Evolutionary conservation across 2,888 invertebrate genomes (phyloP).

Genomic region (Mythimna loreyi): DNA sequence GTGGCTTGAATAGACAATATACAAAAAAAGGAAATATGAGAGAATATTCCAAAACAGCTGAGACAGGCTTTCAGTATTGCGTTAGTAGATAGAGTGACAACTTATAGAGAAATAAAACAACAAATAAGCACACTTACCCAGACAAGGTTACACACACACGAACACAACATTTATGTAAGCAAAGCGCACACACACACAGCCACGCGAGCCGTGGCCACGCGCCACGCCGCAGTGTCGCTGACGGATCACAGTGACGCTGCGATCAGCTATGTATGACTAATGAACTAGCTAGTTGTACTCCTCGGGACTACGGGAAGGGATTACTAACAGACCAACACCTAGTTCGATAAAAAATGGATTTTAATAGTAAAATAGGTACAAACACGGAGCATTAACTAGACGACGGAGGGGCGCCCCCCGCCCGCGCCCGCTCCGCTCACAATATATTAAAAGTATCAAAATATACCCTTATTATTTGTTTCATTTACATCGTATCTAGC

Average conservation of each 20-base stretch:
- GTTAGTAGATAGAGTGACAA: background rate
- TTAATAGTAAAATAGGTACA: conserved; percentile 76
- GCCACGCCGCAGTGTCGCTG: background rate
- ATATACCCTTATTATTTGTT: conserved; percentile 66
- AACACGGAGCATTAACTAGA: conserved; percentile 66
- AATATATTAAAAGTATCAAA: conserved; percentile 69
- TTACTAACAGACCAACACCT: conserved; percentile 65
- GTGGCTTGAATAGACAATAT: too few relatives aligned
- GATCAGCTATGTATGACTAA: background rate
- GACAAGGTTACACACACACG: conserved; percentile 55
- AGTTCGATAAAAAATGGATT: conserved; percentile 75
- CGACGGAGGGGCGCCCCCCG: conserved; percentile 44
- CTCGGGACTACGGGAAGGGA: conserved; percentile 36
- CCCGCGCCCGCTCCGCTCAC: conserved; percentile 59
- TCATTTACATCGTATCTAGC: conserved; percentile 67
- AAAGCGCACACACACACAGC: conserved; percentile 61
- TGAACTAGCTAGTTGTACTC: conserved; percentile 6
- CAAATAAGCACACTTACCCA: conserved; percentile 66
- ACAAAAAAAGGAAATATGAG: background rate
- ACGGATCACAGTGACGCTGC: conserved; percentile 8
- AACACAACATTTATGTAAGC: conserved; percentile 63
- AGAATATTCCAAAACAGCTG: background rate
- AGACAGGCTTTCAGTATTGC: background rate
- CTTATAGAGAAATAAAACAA: conserved; percentile 36
- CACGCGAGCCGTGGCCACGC: conserved; percentile 1